phyloP scores from a whole-genome alignment of 2,888 invertebrate genomes.

The Drosophila emarginata region DNA sequence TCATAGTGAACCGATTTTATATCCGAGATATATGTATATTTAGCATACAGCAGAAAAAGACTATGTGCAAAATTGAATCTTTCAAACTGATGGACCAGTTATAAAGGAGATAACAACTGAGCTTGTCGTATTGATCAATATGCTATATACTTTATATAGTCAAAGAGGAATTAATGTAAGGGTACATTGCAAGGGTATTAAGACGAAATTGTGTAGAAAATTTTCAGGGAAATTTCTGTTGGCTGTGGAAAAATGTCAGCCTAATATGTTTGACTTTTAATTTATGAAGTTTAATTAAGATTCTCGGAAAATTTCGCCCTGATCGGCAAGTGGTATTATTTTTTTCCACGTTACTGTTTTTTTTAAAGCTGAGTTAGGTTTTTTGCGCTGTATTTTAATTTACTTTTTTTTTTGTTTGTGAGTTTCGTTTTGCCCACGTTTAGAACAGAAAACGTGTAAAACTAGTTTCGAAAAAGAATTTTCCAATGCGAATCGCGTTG shows the following conservation, averaged over 20 bases:
- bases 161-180: too few relatives aligned
- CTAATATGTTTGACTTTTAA: constrained; percentile 62
- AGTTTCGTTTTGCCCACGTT: constrained; percentile 39
- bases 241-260: constrained; percentile 45
- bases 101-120: too few relatives aligned
- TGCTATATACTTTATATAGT: too few relatives aligned
- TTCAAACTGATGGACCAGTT: too few relatives aligned
- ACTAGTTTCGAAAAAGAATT: constrained; percentile 73
- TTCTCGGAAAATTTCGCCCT: constrained; percentile 17
- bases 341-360: constrained; percentile 2
- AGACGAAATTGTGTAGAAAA: constrained; percentile 25
- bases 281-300: constrained; percentile 72
- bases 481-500: constrained; percentile 54
- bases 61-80: too few relatives aligned
- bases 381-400: constrained; percentile 33
- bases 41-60: too few relatives aligned
- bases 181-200: too few relatives aligned
- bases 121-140: too few relatives aligned
- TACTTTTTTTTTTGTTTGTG: constrained; percentile 47
- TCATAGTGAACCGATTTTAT: too few relatives aligned
- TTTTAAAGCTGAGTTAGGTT: not conserved
- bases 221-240: constrained; percentile 1
- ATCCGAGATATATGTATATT: too few relatives aligned
- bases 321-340: not conserved
- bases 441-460: constrained; percentile 58